Conservation (phyloP, 2,888 invertebrate species). For the Shargacucullia verbasci region DNA sequence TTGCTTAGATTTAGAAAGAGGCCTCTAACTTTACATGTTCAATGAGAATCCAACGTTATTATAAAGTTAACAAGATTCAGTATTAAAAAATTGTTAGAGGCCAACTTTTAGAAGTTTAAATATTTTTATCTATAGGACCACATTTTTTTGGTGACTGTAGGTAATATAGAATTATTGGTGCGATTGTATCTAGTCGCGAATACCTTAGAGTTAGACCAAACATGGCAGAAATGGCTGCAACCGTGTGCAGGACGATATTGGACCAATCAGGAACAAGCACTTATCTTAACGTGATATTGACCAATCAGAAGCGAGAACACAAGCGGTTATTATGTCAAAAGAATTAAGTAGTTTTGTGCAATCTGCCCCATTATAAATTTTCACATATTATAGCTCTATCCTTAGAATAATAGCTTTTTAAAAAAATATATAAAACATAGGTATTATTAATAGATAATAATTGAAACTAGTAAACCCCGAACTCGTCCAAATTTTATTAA, state of each 20-base stretch:
- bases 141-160: conserved; percentile 13
- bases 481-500: conserved; percentile 47
- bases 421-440: conserved; percentile 20
- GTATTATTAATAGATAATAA: conserved; percentile 38
- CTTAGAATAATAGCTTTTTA: conserved; percentile 22
- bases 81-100: conserved; percentile 4
- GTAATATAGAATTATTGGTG: not conserved
- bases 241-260: conserved; percentile 1
- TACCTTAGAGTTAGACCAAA: conserved; percentile 14
- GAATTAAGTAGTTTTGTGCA: not conserved
- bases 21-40: conserved; percentile 23
- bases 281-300: not conserved
- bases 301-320: conserved; percentile 19
- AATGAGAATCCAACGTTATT: no score
- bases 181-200: conserved; percentile 8
- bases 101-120: not conserved
- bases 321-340: conserved; percentile 17
- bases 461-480: conserved; percentile 40
- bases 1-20: conserved; percentile 37
- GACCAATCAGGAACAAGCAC: conserved; percentile 21
- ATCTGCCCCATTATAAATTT: conserved; percentile 3
- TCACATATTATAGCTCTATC: conserved; percentile 5
- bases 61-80: not conserved
- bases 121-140: conserved; percentile 3
- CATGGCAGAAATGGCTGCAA: conserved; percentile 7